These are phyloP conservation scores for Etheostoma perlongum DNA, from an alignment of 2,797 vertebrate genomes.

Conservation along the genomic window DNA sequence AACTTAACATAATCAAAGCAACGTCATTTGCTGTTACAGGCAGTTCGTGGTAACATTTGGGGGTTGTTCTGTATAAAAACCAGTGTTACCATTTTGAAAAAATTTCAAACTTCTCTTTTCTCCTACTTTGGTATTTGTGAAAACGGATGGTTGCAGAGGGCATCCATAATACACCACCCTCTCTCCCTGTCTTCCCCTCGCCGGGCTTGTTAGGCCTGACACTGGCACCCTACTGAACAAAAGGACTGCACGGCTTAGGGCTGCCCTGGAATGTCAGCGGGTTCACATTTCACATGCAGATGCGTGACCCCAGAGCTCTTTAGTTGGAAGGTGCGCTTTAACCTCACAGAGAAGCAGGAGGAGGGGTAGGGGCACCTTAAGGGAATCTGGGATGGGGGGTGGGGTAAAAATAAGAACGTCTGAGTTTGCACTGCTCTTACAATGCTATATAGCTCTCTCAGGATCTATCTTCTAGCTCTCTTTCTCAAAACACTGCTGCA, in stretches of 20 bases:
- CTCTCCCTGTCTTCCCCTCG: constrained; percentile 48
- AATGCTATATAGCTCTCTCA: constrained; percentile 34
- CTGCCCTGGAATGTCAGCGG: constrained; percentile 95
- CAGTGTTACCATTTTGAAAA: constrained; percentile 40
- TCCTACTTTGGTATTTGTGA: constrained; percentile 31
- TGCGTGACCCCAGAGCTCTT: constrained; percentile 92
- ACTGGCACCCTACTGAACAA: constrained; percentile 91
- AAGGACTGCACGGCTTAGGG: constrained; percentile 89
- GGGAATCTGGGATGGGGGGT: constrained; percentile 66
- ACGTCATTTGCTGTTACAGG: constrained; percentile 36
- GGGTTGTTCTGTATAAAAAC: constrained; percentile 24
- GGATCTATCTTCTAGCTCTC: constrained; percentile 34
- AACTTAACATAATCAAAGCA: constrained; percentile 41
- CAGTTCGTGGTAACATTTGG: constrained; percentile 20
- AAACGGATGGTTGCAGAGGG: constrained; percentile 37
- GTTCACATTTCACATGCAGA: constrained; percentile 98
- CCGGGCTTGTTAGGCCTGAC: constrained; percentile 92
- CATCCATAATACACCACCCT: constrained; percentile 55
- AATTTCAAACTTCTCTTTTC: constrained; percentile 31
- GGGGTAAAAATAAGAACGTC: constrained; percentile 67
- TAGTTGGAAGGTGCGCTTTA: constrained; percentile 87
- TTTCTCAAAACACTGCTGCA: constrained; percentile 51
- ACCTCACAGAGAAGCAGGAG: constrained; percentile 79
- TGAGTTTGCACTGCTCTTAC: constrained; percentile 63
- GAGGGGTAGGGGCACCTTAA: constrained; percentile 77